Conservation (phyloP, 2,888 invertebrate genomes). For the Metalampra italica region DNA sequence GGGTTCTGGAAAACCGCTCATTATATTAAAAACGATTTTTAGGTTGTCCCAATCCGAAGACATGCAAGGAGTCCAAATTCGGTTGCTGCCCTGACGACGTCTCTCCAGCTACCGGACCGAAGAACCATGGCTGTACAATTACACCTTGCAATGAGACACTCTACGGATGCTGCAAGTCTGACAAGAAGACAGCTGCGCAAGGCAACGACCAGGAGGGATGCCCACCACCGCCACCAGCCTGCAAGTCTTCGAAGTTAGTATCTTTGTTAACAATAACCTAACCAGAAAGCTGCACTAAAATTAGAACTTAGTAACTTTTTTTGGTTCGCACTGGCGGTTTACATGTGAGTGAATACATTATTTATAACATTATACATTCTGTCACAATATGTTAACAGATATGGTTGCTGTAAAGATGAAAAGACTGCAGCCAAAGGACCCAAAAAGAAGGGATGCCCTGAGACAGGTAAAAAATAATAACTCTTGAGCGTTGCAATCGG, state of each 20-base stretch:
- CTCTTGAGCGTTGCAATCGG: background rate
- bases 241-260: conserved; percentile 74
- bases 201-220: conserved; percentile 93
- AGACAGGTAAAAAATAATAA: conserved; percentile 31
- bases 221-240: conserved; percentile 80
- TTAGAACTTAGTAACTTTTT: background rate
- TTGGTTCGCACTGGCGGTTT: too few relatives aligned
- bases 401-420: conserved; percentile 86
- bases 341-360: too few relatives aligned
- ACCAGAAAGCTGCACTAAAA: too few relatives aligned
- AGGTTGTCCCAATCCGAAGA: conserved; percentile 85
- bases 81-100: conserved; percentile 92
- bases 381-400: conserved; percentile 48
- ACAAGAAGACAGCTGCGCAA: conserved; percentile 85
- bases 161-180: conserved; percentile 90
- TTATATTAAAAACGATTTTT: background rate
- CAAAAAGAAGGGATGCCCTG: conserved; percentile 72
- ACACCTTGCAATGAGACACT: conserved; percentile 86
- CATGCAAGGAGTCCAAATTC: conserved; percentile 85
- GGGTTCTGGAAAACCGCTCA: too few relatives aligned
- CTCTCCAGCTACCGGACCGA: conserved; percentile 85
- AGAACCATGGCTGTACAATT: conserved; percentile 86
- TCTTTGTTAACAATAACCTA: background rate
- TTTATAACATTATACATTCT: too few relatives aligned
- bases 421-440: conserved; percentile 82